Conservation (phyloP, 2,113 vertebrate species). For the Amphiprion percula region DNA sequence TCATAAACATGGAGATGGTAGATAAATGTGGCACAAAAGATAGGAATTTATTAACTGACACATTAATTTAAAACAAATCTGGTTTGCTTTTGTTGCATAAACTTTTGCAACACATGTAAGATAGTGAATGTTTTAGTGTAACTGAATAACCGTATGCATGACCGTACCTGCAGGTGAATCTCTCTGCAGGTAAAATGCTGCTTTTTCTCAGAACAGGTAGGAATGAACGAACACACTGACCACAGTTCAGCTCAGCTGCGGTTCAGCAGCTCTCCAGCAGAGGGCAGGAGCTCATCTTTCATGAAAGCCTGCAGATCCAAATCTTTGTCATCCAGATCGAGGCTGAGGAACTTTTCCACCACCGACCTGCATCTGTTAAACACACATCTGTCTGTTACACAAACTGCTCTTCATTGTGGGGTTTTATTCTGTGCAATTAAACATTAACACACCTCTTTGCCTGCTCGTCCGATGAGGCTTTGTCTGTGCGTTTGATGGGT, state of each 20-base stretch:
- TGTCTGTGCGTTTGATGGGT: constrained; percentile 82
- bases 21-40: background rate
- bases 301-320: constrained; percentile 89
- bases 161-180: background rate
- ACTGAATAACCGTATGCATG: too few relatives aligned
- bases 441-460: constrained; percentile 70
- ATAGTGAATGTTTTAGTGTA: constrained; percentile 7
- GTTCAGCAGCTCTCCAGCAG: constrained; percentile 80
- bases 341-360: constrained; percentile 90
- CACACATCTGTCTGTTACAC: background rate
- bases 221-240: constrained; percentile 25
- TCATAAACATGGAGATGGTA: background rate
- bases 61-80: background rate
- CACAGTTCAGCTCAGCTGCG: constrained; percentile 30
- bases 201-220: background rate
- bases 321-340: constrained; percentile 90
- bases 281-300: constrained; percentile 87
- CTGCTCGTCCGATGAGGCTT: constrained; percentile 71
- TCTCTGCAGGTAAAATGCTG: too few relatives aligned
- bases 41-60: background rate
- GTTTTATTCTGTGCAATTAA: background rate
- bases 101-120: background rate
- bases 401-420: background rate
- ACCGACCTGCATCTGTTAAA: constrained; percentile 86
- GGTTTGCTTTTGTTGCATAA: constrained; percentile 21